A percentile compares a stretch with the other conserved stretches of the same genome.
These are phyloP conservation scores for Turritopsis rubra DNA, from an alignment of 30 jellyfish, hydroid and myxozoan species.

Conservation along the genomic window DNA sequence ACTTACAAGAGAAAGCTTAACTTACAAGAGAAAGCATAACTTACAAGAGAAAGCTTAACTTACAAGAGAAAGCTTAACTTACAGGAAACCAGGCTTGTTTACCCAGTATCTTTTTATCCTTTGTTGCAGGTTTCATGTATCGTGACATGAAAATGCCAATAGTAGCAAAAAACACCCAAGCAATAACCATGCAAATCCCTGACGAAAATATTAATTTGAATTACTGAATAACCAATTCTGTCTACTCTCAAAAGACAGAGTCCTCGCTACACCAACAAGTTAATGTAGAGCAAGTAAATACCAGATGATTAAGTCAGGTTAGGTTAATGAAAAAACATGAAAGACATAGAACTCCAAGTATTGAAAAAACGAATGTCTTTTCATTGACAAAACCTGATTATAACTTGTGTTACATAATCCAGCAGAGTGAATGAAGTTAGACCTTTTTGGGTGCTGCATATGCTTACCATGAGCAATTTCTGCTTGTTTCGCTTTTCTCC, in stretches of 20 bases:
- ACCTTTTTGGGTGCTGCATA: too few relatives aligned
- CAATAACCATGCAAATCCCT: slow-evolving; percentile 36
- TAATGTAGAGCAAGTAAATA: too few relatives aligned
- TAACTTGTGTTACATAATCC: too few relatives aligned
- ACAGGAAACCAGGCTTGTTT: slow-evolving; percentile 45
- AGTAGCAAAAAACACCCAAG: slow-evolving; percentile 59
- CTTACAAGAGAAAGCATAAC: not conserved
- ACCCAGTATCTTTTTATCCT: slow-evolving; percentile 18
- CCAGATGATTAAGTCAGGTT: too few relatives aligned
- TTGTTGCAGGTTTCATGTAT: slow-evolving; percentile 25
- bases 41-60: not conserved
- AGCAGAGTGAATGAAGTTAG: too few relatives aligned
- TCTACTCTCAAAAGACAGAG: too few relatives aligned
- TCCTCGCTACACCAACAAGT: too few relatives aligned
- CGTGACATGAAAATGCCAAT: slow-evolving; percentile 44
- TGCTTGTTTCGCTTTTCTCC: not conserved
- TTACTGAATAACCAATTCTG: not conserved
- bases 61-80: not conserved
- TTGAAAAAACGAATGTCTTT: too few relatives aligned
- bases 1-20: not conserved
- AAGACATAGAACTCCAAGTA: too few relatives aligned
- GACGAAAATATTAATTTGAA: not conserved
- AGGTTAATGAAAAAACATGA: too few relatives aligned
- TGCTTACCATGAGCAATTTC: slow-evolving; percentile 16
- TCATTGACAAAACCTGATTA: too few relatives aligned